These are phyloP conservation scores for Panthera leo DNA, from an alignment of 2,113 vertebrate species.

Conservation along the genomic window DNA sequence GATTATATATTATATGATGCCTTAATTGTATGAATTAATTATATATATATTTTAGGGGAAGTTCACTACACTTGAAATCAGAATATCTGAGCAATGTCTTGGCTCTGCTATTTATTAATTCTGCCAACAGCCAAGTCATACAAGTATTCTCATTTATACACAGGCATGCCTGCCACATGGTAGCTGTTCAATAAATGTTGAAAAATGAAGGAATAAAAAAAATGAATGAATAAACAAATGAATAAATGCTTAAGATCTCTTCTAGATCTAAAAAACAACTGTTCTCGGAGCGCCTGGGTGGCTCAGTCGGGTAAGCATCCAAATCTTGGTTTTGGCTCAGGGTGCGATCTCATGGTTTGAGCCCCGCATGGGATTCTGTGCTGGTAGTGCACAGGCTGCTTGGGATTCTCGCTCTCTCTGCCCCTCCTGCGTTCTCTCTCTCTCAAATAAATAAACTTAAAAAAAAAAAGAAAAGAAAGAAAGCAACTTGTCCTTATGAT, in stretches of 20 bases:
- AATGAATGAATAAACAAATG: background rate
- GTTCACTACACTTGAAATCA: background rate
- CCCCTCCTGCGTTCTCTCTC: too few relatives aligned
- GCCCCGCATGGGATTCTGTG: too few relatives aligned
- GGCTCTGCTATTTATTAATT: background rate
- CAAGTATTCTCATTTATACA: background rate
- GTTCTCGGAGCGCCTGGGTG: too few relatives aligned
- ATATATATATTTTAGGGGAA: background rate
- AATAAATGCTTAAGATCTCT: background rate
- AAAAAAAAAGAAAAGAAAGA: too few relatives aligned
- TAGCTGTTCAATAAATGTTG: background rate
- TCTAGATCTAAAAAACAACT: background rate
- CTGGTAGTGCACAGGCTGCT: too few relatives aligned
- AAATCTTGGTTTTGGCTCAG: too few relatives aligned
- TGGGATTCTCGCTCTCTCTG: too few relatives aligned
- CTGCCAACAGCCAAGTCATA: background rate
- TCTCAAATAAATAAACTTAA: too few relatives aligned
- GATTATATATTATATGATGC: background rate
- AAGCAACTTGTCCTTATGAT: background rate
- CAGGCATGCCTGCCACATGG: background rate
- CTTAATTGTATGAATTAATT: background rate
- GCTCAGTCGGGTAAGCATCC: too few relatives aligned
- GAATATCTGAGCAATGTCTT: background rate
- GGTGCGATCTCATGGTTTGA: too few relatives aligned
- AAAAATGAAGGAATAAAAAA: background rate